phyloP scores from a whole-genome alignment of 2,113 vertebrate species.

The Tetraodon nigroviridis region DNA sequence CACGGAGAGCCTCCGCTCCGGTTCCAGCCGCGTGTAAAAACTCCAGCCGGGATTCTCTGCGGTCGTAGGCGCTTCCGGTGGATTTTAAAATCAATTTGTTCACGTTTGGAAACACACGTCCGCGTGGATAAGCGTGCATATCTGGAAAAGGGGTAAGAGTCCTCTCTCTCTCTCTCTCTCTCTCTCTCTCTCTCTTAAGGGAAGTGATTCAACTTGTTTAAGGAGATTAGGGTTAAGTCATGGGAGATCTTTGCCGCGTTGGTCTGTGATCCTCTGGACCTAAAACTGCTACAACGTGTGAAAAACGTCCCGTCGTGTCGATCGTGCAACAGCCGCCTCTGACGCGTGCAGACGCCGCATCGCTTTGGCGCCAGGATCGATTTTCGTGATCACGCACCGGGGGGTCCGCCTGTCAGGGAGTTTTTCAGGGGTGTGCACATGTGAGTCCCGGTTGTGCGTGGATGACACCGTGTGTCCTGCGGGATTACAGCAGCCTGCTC shows the following conservation, averaged over 20 bases:
- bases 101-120: slow-evolving; percentile 35
- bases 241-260: slow-evolving; percentile 65
- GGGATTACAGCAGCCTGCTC: slow-evolving; percentile 60
- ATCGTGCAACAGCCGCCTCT: slow-evolving; percentile 16
- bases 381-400: not conserved
- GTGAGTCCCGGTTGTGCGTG: slow-evolving; percentile 40
- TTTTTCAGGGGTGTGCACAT: slow-evolving; percentile 23
- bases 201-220: slow-evolving; percentile 72
- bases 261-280: slow-evolving; percentile 51
- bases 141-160: slow-evolving; percentile 52
- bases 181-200: slow-evolving; percentile 15
- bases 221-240: slow-evolving; percentile 69
- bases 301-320: slow-evolving; percentile 15
- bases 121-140: slow-evolving; percentile 52
- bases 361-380: slow-evolving; percentile 4
- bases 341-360: slow-evolving; percentile 36
- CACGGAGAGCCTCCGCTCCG: slow-evolving; percentile 50
- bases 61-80: slow-evolving; percentile 32
- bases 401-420: slow-evolving; percentile 9
- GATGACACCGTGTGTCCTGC: slow-evolving; percentile 23
- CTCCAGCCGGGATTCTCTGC: slow-evolving; percentile 10
- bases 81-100: slow-evolving; percentile 43
- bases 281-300: slow-evolving; percentile 30
- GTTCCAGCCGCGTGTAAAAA: slow-evolving; percentile 40
- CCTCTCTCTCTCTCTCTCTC: slow-evolving; percentile 8